Base-by-base conservation (phyloP, 2,797 vertebrate genomes). In the Acanthurus tractus region DNA sequence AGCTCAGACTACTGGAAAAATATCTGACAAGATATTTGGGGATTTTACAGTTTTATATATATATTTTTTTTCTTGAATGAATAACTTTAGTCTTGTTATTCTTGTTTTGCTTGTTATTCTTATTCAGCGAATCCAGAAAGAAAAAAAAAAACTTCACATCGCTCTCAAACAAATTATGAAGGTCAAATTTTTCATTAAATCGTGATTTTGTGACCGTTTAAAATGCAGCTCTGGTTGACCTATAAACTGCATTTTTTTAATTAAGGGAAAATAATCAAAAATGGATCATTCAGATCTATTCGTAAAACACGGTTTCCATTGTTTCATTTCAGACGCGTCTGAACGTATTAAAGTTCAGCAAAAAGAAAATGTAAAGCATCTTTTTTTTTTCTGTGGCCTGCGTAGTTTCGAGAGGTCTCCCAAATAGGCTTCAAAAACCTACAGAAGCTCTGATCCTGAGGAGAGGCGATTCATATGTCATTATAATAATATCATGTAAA, bases 1-100 rank as follows among this genome's bases (percentile, higher is more conserved):
- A 87, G 89, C 86, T 75, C 82, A 65, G 59, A 45, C 54, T 7
- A 45, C 23, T 55, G 54, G 8, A 48, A 46, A 69, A 14, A 42
- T 55, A 74, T 36, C 10, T 58, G 25, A 22, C 1, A 34, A 58
- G 45, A 34, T 23, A 72, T 79, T 52, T 57, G 4, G 1, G 17
- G 17, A 46, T 48, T 2, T 62, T 64, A 6, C 2, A 46, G 49
- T 57, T 69, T 73, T 66, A 15, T 52, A 71, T 20, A 18, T 54
- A 70, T 15, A 22, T 7, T 25, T 29, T 73, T 73, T 63, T 17
- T 40, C 10, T 8, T 8, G 38, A 54, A 62, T 54, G 44, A 52
- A 67, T n/a, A 69, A 76, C 12, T 44, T 46, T 12, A 42, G 15
- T 40, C 5, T 67, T 14, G 49, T 76, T 55, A 46, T 23, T 2